Percentiles rank a stretch among this genome's conserved stretches.
phyloP scores from a whole-genome alignment of 2,113 vertebrate genomes.

The Chlorodrepanis virens region DNA sequence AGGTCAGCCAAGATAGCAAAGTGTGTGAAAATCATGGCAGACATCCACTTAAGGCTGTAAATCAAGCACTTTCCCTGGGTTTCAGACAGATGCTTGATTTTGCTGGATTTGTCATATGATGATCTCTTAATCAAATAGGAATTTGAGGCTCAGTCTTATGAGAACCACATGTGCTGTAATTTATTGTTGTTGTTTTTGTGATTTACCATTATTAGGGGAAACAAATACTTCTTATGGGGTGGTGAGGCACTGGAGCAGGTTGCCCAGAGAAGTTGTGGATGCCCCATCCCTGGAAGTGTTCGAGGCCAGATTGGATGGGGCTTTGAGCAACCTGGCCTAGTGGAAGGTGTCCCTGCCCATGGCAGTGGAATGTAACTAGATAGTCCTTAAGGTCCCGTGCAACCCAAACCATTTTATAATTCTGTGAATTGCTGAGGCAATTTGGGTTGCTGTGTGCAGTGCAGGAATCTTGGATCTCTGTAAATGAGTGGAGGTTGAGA shows the following conservation, averaged over 20 bases:
- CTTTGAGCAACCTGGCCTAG: background rate
- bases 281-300: background rate
- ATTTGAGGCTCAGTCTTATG: slow-evolving; percentile 33
- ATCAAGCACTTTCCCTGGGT: slow-evolving; percentile 18
- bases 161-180: slow-evolving; percentile 44
- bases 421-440: background rate
- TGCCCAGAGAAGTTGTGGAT: background rate
- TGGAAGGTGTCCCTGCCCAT: background rate
- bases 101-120: slow-evolving; percentile 29
- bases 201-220: background rate
- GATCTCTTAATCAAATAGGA: slow-evolving; percentile 41
- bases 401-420: background rate
- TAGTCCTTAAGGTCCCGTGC: background rate
- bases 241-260: background rate
- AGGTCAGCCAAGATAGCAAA: slow-evolving; percentile 44
- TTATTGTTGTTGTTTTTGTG: background rate
- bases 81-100: slow-evolving; percentile 30
- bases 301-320: background rate
- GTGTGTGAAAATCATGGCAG: slow-evolving; percentile 45
- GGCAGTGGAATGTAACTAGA: background rate
- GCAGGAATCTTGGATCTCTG: background rate
- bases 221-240: background rate
- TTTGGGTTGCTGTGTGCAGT: background rate
- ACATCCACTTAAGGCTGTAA: slow-evolving; percentile 21
- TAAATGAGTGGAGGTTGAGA: background rate